A percentile compares a stretch with the other conserved stretches of the same genome.
Evolutionary conservation across 2,888 invertebrate species (phyloP).

Genomic region (Tipula vernalis): DNA sequence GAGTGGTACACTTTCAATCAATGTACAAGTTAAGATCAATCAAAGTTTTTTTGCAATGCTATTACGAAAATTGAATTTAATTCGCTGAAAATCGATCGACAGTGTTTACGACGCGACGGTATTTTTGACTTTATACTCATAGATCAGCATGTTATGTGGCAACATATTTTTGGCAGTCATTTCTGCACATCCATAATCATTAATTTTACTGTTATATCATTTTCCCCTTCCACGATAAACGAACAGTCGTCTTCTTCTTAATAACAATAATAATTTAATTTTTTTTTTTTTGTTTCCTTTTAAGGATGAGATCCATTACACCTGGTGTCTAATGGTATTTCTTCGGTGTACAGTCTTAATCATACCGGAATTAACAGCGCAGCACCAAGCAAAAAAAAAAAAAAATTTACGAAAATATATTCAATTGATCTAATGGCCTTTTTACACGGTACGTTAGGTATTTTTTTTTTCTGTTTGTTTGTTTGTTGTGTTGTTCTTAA

Average conservation of each 20-base stretch:
- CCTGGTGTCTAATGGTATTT: background rate
- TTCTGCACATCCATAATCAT: background rate
- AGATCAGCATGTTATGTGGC: background rate
- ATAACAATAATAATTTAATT: background rate
- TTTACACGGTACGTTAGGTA: background rate
- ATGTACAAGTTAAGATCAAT: background rate
- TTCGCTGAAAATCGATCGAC: background rate
- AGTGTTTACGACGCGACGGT: background rate
- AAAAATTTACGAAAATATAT: background rate
- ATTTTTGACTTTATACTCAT: background rate
- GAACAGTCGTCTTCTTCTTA: background rate
- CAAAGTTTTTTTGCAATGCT: background rate
- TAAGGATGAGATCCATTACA: background rate
- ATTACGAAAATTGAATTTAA: background rate
- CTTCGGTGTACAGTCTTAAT: background rate
- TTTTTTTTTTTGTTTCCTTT: background rate
- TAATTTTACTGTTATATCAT: background rate
- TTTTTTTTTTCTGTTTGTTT: background rate
- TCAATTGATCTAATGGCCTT: slow-evolving; percentile 4
- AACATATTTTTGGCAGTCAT: background rate
- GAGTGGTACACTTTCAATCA: background rate
- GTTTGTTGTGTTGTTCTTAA: background rate
- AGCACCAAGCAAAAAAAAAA: background rate
- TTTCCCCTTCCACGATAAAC: background rate
- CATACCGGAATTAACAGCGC: background rate